These are phyloP conservation scores for Austrofundulus limnaeus DNA, from an alignment of 2,113 vertebrate genomes.

Conservation along the genomic window DNA sequence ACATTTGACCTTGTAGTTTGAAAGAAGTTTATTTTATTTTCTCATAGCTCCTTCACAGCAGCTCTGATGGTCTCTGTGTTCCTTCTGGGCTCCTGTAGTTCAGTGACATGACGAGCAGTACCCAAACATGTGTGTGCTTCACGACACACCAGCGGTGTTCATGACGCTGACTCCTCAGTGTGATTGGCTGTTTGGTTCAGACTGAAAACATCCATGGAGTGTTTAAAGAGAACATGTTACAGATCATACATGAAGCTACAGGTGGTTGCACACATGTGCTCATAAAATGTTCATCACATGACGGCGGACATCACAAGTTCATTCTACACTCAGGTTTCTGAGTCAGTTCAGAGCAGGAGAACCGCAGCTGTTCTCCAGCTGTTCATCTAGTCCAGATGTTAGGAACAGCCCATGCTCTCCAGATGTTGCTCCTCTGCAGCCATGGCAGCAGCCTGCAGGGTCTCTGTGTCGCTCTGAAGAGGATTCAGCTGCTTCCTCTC, in stretches of 20 bases:
- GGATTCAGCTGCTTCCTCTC: conserved; percentile 68
- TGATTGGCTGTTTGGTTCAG: background rate
- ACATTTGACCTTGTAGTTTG: too few species aligned
- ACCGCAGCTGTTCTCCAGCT: conserved; percentile 1
- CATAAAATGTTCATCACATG: conserved; percentile 1
- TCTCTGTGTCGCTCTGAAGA: conserved; percentile 67
- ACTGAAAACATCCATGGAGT: too few species aligned
- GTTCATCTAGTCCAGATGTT: conserved; percentile 27
- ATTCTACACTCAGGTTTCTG: background rate
- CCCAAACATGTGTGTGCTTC: background rate
- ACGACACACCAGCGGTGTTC: conserved; percentile 8
- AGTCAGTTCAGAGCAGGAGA: too few species aligned
- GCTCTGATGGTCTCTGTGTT: conserved; percentile 1
- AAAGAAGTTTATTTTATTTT: conserved; percentile 4
- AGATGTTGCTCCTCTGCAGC: conserved; percentile 72
- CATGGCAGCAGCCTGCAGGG: conserved; percentile 71
- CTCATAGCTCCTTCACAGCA: background rate
- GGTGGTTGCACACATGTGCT: background rate
- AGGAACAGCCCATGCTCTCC: conserved; percentile 60
- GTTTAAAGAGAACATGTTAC: conserved; percentile 12
- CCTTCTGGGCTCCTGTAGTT: conserved; percentile 8
- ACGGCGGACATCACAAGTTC: conserved; percentile 3
- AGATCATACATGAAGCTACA: background rate
- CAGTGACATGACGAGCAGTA: background rate
- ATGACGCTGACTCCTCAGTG: too few species aligned